A percentile compares a stretch with the other conserved stretches of the same genome.
Conservation (phyloP, 2,888 invertebrate species). For the Calliopum simillimum region DNA sequence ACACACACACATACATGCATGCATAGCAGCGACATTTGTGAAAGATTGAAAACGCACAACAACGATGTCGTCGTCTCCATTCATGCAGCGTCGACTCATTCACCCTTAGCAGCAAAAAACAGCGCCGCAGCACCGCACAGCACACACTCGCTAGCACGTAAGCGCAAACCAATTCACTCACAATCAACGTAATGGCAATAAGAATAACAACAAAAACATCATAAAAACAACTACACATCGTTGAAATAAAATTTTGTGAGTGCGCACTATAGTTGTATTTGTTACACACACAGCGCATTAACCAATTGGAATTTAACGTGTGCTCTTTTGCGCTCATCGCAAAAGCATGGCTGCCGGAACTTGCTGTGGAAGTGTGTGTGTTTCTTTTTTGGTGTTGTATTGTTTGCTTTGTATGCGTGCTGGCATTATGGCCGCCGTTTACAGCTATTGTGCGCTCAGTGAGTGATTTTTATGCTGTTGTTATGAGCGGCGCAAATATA, state of each 20-base stretch:
- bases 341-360: background rate
- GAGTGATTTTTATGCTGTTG: background rate
- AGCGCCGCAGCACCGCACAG: slow-evolving; percentile 25
- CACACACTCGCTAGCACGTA: slow-evolving; percentile 22
- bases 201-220: slow-evolving; percentile 11
- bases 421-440: slow-evolving; percentile 37
- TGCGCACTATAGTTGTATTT: slow-evolving; percentile 5
- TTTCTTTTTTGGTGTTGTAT: background rate
- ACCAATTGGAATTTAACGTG: slow-evolving; percentile 1
- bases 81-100: slow-evolving; percentile 17
- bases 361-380: background rate
- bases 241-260: no score
- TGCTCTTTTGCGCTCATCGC: background rate
- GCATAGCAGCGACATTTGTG: slow-evolving; percentile 33
- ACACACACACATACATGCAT: slow-evolving; percentile 32
- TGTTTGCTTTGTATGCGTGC: slow-evolving; percentile 19
- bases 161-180: slow-evolving; percentile 21
- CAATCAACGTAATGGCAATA: slow-evolving; percentile 25
- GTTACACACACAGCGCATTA: background rate
- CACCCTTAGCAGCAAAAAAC: slow-evolving; percentile 23
- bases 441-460: background rate
- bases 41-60: slow-evolving; percentile 18
- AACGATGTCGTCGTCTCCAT: slow-evolving; percentile 20
- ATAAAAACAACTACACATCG: background rate
- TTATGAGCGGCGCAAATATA: slow-evolving; percentile 10